Evolutionary conservation across 2,113 vertebrate species (phyloP), one percentile per base, ranked within the genome.

Genomic region (Zapus hudsonius): DNA sequence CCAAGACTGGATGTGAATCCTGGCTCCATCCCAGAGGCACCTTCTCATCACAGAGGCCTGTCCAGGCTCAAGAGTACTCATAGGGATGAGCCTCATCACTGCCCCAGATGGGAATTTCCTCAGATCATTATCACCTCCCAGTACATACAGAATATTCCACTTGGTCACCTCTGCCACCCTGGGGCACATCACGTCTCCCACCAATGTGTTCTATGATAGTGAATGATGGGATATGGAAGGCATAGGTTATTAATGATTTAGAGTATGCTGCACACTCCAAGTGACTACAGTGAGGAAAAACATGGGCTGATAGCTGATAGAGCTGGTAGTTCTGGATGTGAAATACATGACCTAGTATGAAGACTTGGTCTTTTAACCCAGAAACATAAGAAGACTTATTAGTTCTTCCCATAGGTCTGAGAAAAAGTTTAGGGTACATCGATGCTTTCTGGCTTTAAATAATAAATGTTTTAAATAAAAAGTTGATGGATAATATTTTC

Each of bases 111-210:
- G 86, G 63, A 63, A 47, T 57, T 86, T 91, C 76, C 66, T 74
- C 55, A 82, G 74, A 86, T 90, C 72, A n/a, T 94, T 95, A 94
- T 84, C 79, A 89, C 94, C 89, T 91, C 87, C 0, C 7, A 69
- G 82, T 47, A 66, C 81, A 95, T 78, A 90, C 52, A 44, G 67
- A 72, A 88, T 67, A 94, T 95, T 67, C 70, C 83, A 89, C 40
- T 92, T 89, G 81, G 94, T 76, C 75, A 79, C 73, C 61, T 76
- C 61, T 44, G 36, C 36, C 89, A 47, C 44, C 74, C 69, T 20
- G 27, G 52, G 76, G 92, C 69, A 89, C 82, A 47, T 23, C 59
- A 44, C 74, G 92, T 89, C 61, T 85, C 70, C 31, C 29, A 80
- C 13, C 74, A 9, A 0, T 52, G 33, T 61, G 55, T 59, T 29